Percentiles rank a stretch among this genome's conserved stretches.
Conservation (phyloP, 2,888 invertebrate species). For the Adineta ricciae region DNA sequence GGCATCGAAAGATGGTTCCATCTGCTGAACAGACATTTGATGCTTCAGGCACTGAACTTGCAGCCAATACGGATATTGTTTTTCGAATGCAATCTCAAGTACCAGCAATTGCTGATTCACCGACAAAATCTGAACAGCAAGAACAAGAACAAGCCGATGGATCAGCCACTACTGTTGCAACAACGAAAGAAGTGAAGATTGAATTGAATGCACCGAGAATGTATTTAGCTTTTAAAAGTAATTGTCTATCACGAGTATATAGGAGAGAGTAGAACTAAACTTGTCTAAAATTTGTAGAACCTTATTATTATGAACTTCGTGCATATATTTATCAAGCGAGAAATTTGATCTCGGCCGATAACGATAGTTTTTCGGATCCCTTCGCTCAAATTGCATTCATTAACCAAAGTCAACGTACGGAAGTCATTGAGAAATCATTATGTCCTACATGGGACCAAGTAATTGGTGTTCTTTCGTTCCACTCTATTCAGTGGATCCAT, state of each 20-base stretch:
- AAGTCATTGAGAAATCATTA: constrained; percentile 47
- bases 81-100: constrained; percentile 20
- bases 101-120: background rate
- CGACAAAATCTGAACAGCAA: background rate
- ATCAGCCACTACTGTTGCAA: background rate
- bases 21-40: constrained; percentile 32
- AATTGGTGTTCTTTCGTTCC: background rate
- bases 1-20: constrained; percentile 51
- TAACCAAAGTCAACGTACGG: constrained; percentile 48
- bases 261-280: background rate
- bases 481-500: too few relatives aligned
- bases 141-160: background rate
- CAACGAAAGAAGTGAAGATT: constrained; percentile 15
- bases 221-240: constrained; percentile 48
- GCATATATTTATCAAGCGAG: constrained; percentile 72
- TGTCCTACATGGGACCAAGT: constrained; percentile 53
- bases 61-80: background rate
- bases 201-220: constrained; percentile 44
- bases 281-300: constrained; percentile 43
- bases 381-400: constrained; percentile 51
- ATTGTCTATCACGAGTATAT: constrained; percentile 33
- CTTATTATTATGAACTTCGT: constrained; percentile 63
- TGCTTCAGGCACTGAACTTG: background rate
- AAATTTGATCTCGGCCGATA: constrained; percentile 50
- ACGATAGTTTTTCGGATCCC: constrained; percentile 52